A percentile compares a stretch with the other conserved stretches of the same genome.
Evolutionary conservation across 2,797 vertebrate species (phyloP).

Genomic region (Acipenser oxyrinchus): DNA sequence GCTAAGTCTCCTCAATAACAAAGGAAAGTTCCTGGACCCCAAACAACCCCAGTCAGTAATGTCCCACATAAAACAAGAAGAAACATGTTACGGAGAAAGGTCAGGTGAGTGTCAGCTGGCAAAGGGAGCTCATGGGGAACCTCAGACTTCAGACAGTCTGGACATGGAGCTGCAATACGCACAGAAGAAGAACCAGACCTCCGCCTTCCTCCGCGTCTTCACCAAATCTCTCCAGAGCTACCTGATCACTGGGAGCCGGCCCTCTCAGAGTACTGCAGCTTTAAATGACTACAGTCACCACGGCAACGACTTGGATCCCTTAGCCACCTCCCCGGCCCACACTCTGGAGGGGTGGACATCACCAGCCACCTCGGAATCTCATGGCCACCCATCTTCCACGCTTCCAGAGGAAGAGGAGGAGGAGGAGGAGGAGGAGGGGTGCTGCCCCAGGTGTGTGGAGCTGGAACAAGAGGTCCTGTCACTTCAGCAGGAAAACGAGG

Average conservation of each 20-base stretch:
- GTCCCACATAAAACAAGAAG: conserved; percentile 77
- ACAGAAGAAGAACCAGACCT: conserved; percentile 89
- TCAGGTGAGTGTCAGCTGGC: conserved; percentile 63
- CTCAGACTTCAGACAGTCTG: conserved; percentile 59
- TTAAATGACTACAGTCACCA: conserved; percentile 44
- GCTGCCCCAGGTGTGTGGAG: conserved; percentile 91
- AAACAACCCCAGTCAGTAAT: conserved; percentile 63
- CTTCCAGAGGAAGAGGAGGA: conserved; percentile 82
- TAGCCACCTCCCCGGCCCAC: conserved; percentile 74
- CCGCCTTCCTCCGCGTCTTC: conserved; percentile 88
- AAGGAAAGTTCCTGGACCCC: conserved; percentile 83
- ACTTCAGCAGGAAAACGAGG: conserved; percentile 97
- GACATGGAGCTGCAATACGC: conserved; percentile 75
- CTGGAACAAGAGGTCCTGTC: conserved; percentile 95
- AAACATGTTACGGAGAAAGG: conserved; percentile 54
- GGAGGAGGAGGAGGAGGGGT: conserved; percentile 84
- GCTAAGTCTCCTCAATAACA: conserved; percentile 86
- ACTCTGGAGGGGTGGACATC: conserved; percentile 88
- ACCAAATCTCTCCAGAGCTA: conserved; percentile 95
- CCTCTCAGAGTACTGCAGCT: conserved; percentile 33
- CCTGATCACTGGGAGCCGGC: conserved; percentile 76
- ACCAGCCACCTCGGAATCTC: conserved; percentile 88
- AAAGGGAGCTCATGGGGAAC: conserved; percentile 62
- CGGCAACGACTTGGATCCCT: conserved; percentile 68
- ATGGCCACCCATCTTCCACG: conserved; percentile 92